Percentiles rank a stretch among this genome's conserved stretches.
Conservation (phyloP, 2,113 vertebrate genomes). For the Colossoma macropomum region DNA sequence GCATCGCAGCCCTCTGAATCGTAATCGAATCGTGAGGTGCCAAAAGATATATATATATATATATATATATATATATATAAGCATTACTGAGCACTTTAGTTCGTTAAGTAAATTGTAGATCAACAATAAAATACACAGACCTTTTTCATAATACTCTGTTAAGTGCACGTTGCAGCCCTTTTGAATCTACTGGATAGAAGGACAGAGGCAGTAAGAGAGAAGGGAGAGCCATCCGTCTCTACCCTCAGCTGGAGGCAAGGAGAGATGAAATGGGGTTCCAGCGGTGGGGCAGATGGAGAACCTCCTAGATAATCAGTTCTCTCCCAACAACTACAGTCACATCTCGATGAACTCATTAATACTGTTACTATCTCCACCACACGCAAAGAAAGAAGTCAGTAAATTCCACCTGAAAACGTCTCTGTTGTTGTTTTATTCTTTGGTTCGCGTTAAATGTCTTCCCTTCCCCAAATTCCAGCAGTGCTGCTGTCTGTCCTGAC, state of each 20-base stretch:
- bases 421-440: background rate
- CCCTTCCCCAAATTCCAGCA: background rate
- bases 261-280: background rate
- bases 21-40: no score
- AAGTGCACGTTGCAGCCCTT: background rate
- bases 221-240: background rate
- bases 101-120: no score
- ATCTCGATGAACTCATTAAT: background rate
- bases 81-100: no score
- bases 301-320: constrained; percentile 6
- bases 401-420: background rate
- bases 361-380: background rate
- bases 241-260: background rate
- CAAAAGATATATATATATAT: no score
- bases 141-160: no score
- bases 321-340: background rate
- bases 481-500: constrained; percentile 52
- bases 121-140: no score
- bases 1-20: no score
- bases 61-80: no score
- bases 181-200: background rate
- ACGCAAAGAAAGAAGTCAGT: background rate
- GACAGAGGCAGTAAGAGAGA: background rate
- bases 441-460: background rate
- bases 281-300: constrained; percentile 10